phyloP scores from a whole-genome alignment of 1,140 invertebrate species.

The Argopecten irradians region DNA sequence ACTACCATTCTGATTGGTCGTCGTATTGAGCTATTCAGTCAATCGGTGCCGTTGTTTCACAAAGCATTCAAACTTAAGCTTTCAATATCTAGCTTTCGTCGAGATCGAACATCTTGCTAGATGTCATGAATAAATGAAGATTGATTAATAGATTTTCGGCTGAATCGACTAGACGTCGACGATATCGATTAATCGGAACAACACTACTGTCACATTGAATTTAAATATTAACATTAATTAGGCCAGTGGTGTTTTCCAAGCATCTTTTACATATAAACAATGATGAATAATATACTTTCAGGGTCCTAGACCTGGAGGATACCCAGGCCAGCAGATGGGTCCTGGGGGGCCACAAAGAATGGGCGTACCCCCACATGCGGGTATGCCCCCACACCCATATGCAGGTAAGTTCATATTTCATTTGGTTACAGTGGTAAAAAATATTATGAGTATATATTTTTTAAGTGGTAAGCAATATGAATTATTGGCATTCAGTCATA shows the following conservation, averaged over 20 bases:
- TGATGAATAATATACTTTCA: constrained; percentile 23
- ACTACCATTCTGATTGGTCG: too few relatives aligned
- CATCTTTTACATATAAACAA: background rate
- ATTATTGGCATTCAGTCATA: background rate
- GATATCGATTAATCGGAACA: too few relatives aligned
- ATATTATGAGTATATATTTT: too few relatives aligned
- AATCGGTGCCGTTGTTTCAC: too few relatives aligned
- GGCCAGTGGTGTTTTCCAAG: background rate
- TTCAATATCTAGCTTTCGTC: too few relatives aligned
- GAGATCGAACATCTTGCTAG: background rate
- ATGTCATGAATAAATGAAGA: background rate
- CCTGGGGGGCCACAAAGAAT: constrained; percentile 49
- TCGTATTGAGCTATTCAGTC: too few relatives aligned
- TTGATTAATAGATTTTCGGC: background rate
- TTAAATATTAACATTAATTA: background rate
- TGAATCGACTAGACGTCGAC: background rate
- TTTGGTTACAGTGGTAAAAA: too few relatives aligned
- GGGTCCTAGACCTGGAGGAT: constrained; percentile 54
- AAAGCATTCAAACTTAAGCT: too few relatives aligned
- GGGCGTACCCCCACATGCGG: constrained; percentile 47
- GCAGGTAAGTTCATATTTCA: constrained; percentile 30
- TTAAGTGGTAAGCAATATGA: background rate
- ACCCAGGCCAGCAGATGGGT: constrained; percentile 50
- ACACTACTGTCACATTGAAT: too few relatives aligned
- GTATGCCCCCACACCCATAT: constrained; percentile 53